Base-by-base conservation (phyloP, 2,797 vertebrate genomes). In the Amphiprion clarkii region DNA sequence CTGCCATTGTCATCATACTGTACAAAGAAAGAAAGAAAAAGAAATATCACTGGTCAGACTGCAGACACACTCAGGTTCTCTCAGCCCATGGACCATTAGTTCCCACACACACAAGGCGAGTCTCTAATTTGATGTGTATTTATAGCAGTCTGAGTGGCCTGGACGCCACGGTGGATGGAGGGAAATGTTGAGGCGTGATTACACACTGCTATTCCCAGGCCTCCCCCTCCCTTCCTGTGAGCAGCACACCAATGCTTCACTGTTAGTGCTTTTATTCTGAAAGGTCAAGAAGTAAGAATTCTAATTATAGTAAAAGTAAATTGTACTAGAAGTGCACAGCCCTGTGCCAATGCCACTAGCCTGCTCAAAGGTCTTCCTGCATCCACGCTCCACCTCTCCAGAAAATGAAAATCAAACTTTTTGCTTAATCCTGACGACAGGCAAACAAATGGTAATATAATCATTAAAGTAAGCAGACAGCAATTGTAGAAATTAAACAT, bases 71-170 rank as follows among this genome's bases (percentile, higher is more conserved):
- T 67, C 17, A 36, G 3, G 1, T 67, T 55, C 54, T 42, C 51
- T 61, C 17, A 59, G 67, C n/a, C 62, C 52, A 61, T 25, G 63
- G 17, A 63, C 59, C 72, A 81, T 83, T 79, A 75, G 53, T 61
- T 51, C 56, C 12, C 58, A 64, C 61, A 66, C 63, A 68, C 67
- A 51, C 23, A 62, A 57, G 58, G 0, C 39, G 14, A 88, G 79
- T 62, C 90, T 91, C 78, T 92, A 91, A 92, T 93, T 91, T 88
- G 23, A 81, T 64, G 79, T 77, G 57, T 90, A 92, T 93, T 92
- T 90, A 86, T 88, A 89, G 82, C 48, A 23, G 78, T 61, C 81
- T 82, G 87, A 83, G 79, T 76, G 85, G 82, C 68, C 84, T 88
- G 87, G 80, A 90, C 58, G 69, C 85, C 86, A 68, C 71, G 64